A percentile compares a stretch with the other conserved stretches of the same genome.
These are phyloP conservation scores for Galemys pyrenaicus DNA, from an alignment of 2,113 vertebrate species.

Conservation along the genomic window DNA sequence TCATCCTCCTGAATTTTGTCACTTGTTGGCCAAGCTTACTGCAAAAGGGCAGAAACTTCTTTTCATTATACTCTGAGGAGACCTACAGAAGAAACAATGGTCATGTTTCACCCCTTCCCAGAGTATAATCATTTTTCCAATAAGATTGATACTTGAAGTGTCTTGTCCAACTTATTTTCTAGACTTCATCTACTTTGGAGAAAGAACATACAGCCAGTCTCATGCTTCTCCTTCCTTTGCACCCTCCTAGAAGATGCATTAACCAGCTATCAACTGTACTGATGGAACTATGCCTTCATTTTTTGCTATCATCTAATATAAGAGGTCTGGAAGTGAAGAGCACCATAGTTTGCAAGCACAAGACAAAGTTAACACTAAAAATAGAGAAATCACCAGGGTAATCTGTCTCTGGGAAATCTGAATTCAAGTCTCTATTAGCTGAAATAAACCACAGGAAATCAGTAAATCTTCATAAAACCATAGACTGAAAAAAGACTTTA, in stretches of 20 bases:
- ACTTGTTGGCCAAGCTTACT: neutral
- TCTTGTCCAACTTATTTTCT: neutral
- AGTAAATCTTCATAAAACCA: constrained; percentile 57
- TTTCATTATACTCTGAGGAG: constrained; percentile 42
- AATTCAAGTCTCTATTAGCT: constrained; percentile 62
- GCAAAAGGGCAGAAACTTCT: neutral
- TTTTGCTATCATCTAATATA: neutral
- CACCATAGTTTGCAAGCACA: neutral
- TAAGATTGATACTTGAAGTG: constrained; percentile 39
- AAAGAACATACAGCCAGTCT: neutral
- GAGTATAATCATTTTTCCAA: constrained; percentile 47
- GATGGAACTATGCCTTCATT: neutral
- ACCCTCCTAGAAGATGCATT: neutral
- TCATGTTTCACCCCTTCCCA: constrained; percentile 24
- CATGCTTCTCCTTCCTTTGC: neutral
- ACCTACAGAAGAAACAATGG: neutral
- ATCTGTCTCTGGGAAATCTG: constrained; percentile 9
- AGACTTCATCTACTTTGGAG: neutral
- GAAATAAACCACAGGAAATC: constrained; percentile 56
- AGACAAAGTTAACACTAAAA: constrained; percentile 33
- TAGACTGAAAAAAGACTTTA: constrained; percentile 39
- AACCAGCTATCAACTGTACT: neutral
- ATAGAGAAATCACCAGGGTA: neutral
- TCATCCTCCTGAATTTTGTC: constrained; percentile 23
- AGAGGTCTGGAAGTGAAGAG: neutral